Conservation (phyloP, 2,888 invertebrate genomes). For the Conistra vaccinii region DNA sequence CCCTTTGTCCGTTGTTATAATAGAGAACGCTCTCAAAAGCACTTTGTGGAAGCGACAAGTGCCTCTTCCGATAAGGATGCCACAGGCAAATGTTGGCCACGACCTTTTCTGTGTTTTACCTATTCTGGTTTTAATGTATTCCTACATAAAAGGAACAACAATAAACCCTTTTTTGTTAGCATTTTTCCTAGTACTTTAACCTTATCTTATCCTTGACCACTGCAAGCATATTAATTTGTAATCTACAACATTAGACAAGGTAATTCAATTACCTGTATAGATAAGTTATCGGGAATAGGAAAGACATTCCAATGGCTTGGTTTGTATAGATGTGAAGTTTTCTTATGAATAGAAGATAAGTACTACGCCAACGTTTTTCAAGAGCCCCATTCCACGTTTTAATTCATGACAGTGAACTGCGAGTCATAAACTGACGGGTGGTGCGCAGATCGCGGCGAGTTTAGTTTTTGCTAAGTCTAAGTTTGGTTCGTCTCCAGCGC, state of each 20-base stretch:
- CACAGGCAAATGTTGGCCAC: conserved; percentile 46
- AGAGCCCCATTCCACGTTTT: conserved; percentile 9
- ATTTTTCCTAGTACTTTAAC: conserved; percentile 15
- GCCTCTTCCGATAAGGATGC: conserved; percentile 74
- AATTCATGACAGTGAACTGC: conserved; percentile 22
- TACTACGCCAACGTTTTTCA: background rate
- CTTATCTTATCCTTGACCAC: conserved; percentile 49
- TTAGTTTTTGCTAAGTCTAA: conserved; percentile 81
- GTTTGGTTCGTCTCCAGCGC: conserved; percentile 75
- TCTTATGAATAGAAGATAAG: conserved; percentile 10
- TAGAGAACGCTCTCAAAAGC: conserved; percentile 75
- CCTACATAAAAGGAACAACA: conserved; percentile 2
- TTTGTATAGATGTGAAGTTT: conserved; percentile 2
- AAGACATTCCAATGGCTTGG: conserved; percentile 23
- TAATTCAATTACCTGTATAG: conserved; percentile 39
- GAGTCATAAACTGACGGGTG: conserved; percentile 36
- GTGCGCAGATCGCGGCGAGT: conserved; percentile 55
- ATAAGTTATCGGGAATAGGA: conserved; percentile 50
- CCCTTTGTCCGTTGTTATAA: conserved; percentile 78
- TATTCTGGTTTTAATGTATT: conserved; percentile 6
- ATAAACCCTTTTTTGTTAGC: conserved; percentile 1
- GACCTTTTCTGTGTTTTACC: conserved; percentile 29
- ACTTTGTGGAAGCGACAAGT: conserved; percentile 80
- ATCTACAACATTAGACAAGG: conserved; percentile 38
- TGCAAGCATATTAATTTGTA: conserved; percentile 47